Base-by-base conservation (phyloP, 2,113 vertebrate genomes). In the Motacilla alba region DNA sequence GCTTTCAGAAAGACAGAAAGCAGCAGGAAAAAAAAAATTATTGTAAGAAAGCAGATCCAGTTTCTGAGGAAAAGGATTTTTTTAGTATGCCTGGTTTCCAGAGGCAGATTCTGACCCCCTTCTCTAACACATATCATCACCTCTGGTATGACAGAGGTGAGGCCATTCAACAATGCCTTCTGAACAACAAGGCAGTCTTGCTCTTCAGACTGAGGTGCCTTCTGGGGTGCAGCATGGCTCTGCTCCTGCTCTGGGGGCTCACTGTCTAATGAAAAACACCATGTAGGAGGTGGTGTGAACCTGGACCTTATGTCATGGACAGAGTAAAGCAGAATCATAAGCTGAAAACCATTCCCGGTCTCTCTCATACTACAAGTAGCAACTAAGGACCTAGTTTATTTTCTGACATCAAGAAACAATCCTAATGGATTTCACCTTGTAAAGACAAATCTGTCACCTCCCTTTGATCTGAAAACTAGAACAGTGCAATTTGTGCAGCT, bases 1-100 rank as follows among this genome's bases (percentile, higher is more conserved):
- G 81, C 64, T 96, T 70, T 55, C 79, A 91, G 44, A 83, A 81
- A 78, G 21, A 28, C 66, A 72, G 56, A 88, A 76, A 84, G 55
- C 43, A 88, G 28, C 27, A 64, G 12, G 26, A 67, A 59, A 76
- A 15, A 76, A 15, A 23, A 35, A 30, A 7, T 37, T 78, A 35
- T 64, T 41, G 33, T 44, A 87, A 87, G 44, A 82, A 84, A 78
- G 20, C 18, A 84, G 55, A 47, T 59, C 15, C 13, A n/a, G 0
- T 68, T 89, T 52, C 52, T 64, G 26, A 79, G 26, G 39, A 89
- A 87, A 70, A 4, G 21, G n/a, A 46, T 49, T 58, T 66, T 49
- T 90, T 89, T 67, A 23, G 46, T 67, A 63, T 35, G 47, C 52
- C 47, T 53, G 1, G 5, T 67, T 91, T 78, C 56, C 77, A 53